Base-by-base conservation (phyloP, 2,113 vertebrate genomes). In the Datnioides undecimradiatus region DNA sequence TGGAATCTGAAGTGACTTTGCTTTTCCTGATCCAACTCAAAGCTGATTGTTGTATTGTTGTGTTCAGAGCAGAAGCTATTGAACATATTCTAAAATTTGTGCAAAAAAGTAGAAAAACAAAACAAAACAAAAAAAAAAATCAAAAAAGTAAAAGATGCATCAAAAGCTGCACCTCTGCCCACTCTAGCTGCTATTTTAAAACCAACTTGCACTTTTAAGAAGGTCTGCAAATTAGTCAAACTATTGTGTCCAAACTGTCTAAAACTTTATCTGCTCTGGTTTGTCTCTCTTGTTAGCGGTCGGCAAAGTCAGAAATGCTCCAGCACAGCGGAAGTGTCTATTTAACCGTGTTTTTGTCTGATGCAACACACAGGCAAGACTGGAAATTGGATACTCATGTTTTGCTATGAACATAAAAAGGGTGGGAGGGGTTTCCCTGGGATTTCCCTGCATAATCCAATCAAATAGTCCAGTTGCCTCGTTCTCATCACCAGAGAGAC, bases 301-400 rank as follows among this genome's bases (percentile, higher is more conserved):
- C 76, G 87, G 64, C 80, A 73, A 62, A 73, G 58, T 74, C 70
- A 65, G 79, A 76, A 92, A 89, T 72, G 82, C 29, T 84, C 84
- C 74, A 76, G 71, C 51, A 23, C 40, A 81, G 85, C 68, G 63
- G 89, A 92, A 92, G 83, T 57, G 31, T 63, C 88, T 91, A 93
- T 95, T 94, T 94, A 93, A 92, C 60, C 54, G 29, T 88, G 87
- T 87, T 92, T 90, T 82, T 82, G 88, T 89, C 94, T 95, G 94
- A 95, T 94, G 93, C 93, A 95, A 95, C 78, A 83, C 10, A 60
- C 83, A 88, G 88, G 93, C 92, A 94, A 95, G 86, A 91, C 82
- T 43, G 70, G 91, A 94, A 93, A 94, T 72, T 34, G 19, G 90
- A 95, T 76, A 88, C 90, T 85, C n/a, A 14, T 86, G 82, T 88